A percentile compares a stretch with the other conserved stretches of the same genome.
Evolutionary conservation across 1,140 invertebrate genomes (phyloP).

Genomic region (Heliothis subflexa): DNA sequence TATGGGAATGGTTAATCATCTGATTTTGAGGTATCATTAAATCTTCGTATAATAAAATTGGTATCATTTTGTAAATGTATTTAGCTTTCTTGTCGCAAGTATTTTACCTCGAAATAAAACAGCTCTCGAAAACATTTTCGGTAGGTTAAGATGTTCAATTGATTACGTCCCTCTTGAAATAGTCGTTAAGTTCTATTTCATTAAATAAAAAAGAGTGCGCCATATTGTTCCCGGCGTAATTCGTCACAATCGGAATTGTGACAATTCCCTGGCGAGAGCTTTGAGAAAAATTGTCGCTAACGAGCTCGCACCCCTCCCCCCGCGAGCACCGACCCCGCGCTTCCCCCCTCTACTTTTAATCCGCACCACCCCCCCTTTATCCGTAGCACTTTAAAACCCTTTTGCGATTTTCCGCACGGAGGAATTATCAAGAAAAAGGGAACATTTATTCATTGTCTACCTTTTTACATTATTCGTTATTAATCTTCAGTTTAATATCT

Average conservation of each 20-base stretch:
- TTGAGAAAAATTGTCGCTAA: slow-evolving; percentile 85
- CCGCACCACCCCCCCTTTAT: slow-evolving; percentile 65
- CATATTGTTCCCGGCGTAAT: slow-evolving; percentile 72
- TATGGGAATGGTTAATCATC: neutral
- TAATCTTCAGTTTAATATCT: slow-evolving; percentile 48
- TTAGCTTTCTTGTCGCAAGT: too few relatives aligned
- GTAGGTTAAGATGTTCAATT: slow-evolving; percentile 23
- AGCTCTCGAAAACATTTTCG: neutral
- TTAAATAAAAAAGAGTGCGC: slow-evolving; percentile 67
- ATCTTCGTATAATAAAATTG: too few relatives aligned
- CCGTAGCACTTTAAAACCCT: slow-evolving; percentile 82
- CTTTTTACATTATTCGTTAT: slow-evolving; percentile 59
- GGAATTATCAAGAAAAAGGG: slow-evolving; percentile 78
- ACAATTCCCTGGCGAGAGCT: slow-evolving; percentile 78
- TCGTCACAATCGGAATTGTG: slow-evolving; percentile 80
- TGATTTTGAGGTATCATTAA: neutral
- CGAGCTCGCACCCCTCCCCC: slow-evolving; percentile 69
- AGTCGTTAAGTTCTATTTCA: slow-evolving; percentile 55
- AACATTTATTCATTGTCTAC: slow-evolving; percentile 71
- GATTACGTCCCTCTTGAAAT: slow-evolving; percentile 20
- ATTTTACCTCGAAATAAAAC: too few relatives aligned
- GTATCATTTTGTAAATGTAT: too few relatives aligned
- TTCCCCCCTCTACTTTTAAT: slow-evolving; percentile 70
- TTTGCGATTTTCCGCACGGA: slow-evolving; percentile 80
- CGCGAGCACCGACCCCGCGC: slow-evolving; percentile 50